Evolutionary conservation across 2,113 vertebrate genomes (phyloP).

Genomic region (Mirounga angustirostris): DNA sequence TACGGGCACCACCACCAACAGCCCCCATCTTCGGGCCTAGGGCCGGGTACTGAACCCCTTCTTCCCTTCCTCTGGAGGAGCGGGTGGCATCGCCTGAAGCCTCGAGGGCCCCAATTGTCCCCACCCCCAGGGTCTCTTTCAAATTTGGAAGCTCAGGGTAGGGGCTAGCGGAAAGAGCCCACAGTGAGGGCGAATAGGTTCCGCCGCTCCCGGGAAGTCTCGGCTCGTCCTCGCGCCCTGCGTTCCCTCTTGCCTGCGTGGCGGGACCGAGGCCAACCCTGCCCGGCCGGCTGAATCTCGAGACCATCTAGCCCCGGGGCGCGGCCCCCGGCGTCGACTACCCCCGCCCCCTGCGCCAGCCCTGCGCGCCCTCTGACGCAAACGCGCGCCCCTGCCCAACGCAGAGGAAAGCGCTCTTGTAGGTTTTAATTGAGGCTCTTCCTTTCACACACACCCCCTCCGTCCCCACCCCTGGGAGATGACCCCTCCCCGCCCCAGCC

Average conservation of each 20-base stretch:
- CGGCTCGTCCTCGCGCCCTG: neutral
- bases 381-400: conserved; percentile 70
- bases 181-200: neutral
- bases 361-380: conserved; percentile 81
- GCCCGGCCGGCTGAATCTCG: accelerated
- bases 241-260: neutral
- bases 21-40: neutral
- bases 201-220: neutral
- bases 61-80: neutral
- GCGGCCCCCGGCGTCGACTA: neutral
- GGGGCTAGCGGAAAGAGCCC: neutral
- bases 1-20: neutral
- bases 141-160: conserved; percentile 38
- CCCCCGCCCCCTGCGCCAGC: conserved; percentile 58
- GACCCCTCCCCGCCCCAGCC: conserved; percentile 41
- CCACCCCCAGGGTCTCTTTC: neutral
- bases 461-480: conserved; percentile 43
- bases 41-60: neutral
- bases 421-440: conserved; percentile 72
- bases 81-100: neutral
- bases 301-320: conserved; percentile 34
- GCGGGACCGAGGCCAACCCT: neutral
- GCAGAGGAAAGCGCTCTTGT: neutral
- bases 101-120: neutral
- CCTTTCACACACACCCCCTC: conserved; percentile 34